Conservation (phyloP, 2,113 vertebrate species). For the Podiceps cristatus region DNA sequence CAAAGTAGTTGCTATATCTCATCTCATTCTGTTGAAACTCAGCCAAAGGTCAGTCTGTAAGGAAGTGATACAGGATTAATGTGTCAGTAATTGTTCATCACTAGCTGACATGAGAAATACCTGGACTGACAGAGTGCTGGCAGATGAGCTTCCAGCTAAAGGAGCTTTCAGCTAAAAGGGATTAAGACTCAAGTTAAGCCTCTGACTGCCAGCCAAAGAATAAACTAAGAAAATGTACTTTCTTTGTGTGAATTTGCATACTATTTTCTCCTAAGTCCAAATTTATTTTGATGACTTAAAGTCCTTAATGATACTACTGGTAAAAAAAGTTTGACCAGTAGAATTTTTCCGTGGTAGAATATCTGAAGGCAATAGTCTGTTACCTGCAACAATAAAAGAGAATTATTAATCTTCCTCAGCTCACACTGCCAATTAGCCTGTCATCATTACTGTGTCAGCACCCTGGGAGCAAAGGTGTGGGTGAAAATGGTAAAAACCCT, state of each 20-base stretch:
- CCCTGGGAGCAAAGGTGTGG: background rate
- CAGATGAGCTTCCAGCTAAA: conserved; percentile 50
- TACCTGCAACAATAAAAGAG: background rate
- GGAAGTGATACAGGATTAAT: conserved; percentile 44
- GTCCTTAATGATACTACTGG: background rate
- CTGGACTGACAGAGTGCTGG: conserved; percentile 7
- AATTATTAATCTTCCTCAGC: background rate
- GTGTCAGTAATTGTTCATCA: conserved; percentile 66
- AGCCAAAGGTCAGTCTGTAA: conserved; percentile 51
- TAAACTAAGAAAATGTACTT: background rate
- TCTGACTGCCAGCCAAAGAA: background rate
- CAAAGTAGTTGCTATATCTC: background rate
- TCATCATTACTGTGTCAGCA: background rate
- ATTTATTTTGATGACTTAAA: background rate
- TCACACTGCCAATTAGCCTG: background rate
- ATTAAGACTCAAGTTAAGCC: conserved; percentile 46
- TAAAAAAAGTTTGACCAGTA: background rate
- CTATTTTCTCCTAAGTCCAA: background rate
- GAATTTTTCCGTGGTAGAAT: background rate
- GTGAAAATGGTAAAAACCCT: background rate
- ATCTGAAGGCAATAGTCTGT: background rate
- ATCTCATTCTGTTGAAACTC: conserved; percentile 6
- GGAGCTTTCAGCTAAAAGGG: conserved; percentile 42
- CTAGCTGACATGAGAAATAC: conserved; percentile 47
- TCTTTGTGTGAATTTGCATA: background rate